phyloP scores from a whole-genome alignment of 2,797 vertebrate genomes.

The Lophotriccus pileatus region DNA sequence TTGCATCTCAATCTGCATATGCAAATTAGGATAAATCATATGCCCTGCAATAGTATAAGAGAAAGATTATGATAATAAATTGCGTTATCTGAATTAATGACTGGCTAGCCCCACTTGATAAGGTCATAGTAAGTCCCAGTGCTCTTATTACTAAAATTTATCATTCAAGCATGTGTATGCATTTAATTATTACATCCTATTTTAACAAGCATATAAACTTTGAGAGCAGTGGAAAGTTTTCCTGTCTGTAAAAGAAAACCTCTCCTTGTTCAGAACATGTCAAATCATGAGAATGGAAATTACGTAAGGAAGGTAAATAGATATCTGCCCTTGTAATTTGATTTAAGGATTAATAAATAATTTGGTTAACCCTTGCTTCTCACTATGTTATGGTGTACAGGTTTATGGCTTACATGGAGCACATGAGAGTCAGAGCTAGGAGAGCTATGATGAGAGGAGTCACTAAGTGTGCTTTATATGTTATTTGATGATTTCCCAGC shows the following conservation, averaged over 20 bases:
- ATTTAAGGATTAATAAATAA: not conserved
- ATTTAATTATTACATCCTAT: conserved; percentile 53
- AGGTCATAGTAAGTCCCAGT: conserved; percentile 59
- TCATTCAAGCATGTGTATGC: conserved; percentile 43
- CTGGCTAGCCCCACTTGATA: conserved; percentile 61
- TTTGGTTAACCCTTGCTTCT: not conserved
- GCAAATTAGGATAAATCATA: conserved; percentile 55
- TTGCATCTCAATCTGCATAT: conserved; percentile 64
- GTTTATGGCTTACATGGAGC: not conserved
- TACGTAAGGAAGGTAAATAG: not conserved
- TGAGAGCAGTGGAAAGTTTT: not conserved
- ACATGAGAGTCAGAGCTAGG: not conserved
- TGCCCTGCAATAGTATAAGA: conserved; percentile 38
- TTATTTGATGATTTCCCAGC: not conserved
- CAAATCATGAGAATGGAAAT: not conserved
- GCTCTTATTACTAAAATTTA: conserved; percentile 54
- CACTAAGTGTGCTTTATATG: not conserved
- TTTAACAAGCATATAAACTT: conserved; percentile 48
- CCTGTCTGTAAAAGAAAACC: not conserved
- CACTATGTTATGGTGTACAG: not conserved
- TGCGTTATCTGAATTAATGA: conserved; percentile 71
- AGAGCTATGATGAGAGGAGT: not conserved
- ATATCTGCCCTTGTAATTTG: not conserved
- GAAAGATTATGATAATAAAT: conserved; percentile 68
- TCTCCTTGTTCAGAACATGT: not conserved